Conservation (phyloP, 2,797 vertebrate species). For the Betta splendens region DNA sequence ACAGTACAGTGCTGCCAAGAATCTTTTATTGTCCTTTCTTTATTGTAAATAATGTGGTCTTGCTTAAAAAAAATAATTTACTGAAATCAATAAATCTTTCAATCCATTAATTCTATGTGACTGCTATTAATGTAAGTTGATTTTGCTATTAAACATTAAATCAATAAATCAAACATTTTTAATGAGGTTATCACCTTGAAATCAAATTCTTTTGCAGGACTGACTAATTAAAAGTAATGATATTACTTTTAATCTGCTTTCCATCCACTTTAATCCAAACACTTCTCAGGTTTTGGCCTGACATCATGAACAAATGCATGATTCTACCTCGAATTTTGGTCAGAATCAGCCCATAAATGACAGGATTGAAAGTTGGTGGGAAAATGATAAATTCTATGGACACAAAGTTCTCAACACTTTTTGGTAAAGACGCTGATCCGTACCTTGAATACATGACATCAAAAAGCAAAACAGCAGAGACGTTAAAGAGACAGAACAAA, state of each 20-base stretch:
- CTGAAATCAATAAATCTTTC: no score
- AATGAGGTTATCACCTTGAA: no score
- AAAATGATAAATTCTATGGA: constrained; percentile 27
- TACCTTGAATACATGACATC: constrained; percentile 42
- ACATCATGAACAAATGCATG: background rate
- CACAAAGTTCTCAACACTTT: constrained; percentile 34
- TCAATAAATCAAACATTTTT: no score
- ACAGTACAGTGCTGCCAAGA: no score
- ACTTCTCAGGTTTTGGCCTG: background rate
- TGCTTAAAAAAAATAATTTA: no score
- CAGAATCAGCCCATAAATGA: constrained; percentile 40
- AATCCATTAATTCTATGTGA: no score
- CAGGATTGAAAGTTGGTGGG: constrained; percentile 42
- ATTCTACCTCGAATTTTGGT: constrained; percentile 9
- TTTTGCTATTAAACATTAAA: no score
- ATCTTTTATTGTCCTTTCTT: no score
- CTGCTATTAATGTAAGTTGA: no score
- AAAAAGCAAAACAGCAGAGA: constrained; percentile 45
- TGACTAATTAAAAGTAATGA: no score
- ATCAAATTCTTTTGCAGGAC: background rate
- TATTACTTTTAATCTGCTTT: no score
- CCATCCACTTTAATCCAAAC: background rate
- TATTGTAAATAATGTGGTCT: no score
- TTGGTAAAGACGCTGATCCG: constrained; percentile 14
- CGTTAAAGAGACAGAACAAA: constrained; percentile 54